Conservation (phyloP, 2,888 invertebrate genomes). For the Rotaria sp. region DNA sequence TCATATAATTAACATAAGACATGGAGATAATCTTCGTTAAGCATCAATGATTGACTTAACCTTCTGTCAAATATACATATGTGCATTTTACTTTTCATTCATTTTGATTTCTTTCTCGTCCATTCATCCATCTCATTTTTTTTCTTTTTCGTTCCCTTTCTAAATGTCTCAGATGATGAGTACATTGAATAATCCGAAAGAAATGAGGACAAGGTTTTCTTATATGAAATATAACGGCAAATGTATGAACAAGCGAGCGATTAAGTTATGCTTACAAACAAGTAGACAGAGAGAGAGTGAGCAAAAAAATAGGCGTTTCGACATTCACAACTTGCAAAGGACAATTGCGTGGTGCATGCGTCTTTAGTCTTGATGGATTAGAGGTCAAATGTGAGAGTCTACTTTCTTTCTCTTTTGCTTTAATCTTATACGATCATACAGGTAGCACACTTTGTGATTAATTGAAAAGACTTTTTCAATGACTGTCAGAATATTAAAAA, state of each 20-base stretch:
- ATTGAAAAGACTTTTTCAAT: background rate
- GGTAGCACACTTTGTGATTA: background rate
- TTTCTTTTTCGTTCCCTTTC: background rate
- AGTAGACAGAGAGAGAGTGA: background rate
- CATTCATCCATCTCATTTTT: background rate
- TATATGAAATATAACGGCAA: background rate
- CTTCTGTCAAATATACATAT: background rate
- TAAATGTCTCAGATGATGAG: background rate
- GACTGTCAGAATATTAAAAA: background rate
- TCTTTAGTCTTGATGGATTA: background rate
- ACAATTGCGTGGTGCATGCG: background rate
- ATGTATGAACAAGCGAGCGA: background rate
- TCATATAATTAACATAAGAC: background rate
- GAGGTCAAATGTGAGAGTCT: background rate
- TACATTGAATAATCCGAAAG: background rate
- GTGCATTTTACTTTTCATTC: background rate
- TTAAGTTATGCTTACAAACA: constrained; percentile 7
- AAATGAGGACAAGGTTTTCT: background rate
- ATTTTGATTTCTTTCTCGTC: background rate
- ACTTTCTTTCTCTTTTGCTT: background rate
- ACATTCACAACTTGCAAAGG: background rate
- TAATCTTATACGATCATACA: background rate
- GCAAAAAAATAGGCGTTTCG: background rate
- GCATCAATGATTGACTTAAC: background rate
- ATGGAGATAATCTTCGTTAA: background rate